Base-by-base conservation (phyloP, 2,888 invertebrate species). In the Norana najaformis region DNA sequence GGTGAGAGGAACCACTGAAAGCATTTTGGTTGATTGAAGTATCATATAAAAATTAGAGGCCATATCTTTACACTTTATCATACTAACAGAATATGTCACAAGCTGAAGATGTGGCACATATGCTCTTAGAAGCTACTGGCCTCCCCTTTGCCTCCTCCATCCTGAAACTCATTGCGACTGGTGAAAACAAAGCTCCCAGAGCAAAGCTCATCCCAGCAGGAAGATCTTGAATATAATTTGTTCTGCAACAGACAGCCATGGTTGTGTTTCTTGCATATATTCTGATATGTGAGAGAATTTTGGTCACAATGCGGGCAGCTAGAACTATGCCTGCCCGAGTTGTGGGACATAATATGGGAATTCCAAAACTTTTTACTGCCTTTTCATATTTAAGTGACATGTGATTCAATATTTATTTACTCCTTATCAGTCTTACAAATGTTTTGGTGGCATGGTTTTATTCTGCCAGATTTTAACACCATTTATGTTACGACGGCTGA, bases 401-500 rank as follows among this genome's bases (percentile, higher is more conserved):
- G 69, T 47, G 20, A 47, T 47, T 47, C 47, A 23, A 20, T 47
- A 23, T 47, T n/a, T 11, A 69, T 2, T n/a, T 69, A n/a, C 30
- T n/a, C n/a, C 30, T 69, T n/a, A 69, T 69, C 69, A n/a, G 69
- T 47, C 4, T 20, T 47, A 47, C 11, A 47, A 69, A 0, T 5
- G 30, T 30, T 69, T 30, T 69, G 8, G n/a, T 23, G 47, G 47
- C 23, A 23, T 47, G 20, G 23, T 47, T 47, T 69, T 69, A n/a
- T 69, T 69, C 69, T 69, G 69, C 69, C 93, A 95, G 94, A 96
- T 97, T 91, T 93, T 97, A 53, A 95, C 95, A 4, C 97, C 97
- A 0, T 97, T 97, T 93, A 95, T 97, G 95, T 94, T 97, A 92
- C 95, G 97, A 37, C 95, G 97, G 34, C 93, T 96, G 89, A 97